phyloP scores from a whole-genome alignment of 2,888 invertebrate genomes.

The Nomada ferruginata region DNA sequence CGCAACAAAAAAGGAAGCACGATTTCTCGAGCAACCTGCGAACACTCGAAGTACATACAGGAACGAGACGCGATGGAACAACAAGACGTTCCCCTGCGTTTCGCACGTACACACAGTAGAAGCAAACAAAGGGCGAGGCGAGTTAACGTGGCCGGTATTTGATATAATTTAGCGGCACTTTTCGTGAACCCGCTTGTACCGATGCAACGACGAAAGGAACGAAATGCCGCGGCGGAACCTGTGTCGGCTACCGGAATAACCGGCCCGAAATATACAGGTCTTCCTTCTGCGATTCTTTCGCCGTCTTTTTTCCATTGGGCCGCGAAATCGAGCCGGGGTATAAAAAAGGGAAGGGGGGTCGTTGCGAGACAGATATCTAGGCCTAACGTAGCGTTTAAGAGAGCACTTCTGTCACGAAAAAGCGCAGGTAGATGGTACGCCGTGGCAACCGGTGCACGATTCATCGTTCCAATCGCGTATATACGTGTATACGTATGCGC shows the following conservation, averaged over 20 bases:
- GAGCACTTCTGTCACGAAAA: slow-evolving; percentile 44
- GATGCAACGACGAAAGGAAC: slow-evolving; percentile 37
- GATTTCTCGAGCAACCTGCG: slow-evolving; percentile 70
- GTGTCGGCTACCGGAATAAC: slow-evolving; percentile 74
- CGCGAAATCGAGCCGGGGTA: slow-evolving; percentile 6
- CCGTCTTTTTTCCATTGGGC: slow-evolving; percentile 28
- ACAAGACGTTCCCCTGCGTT: slow-evolving; percentile 39
- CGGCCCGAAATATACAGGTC: slow-evolving; percentile 68
- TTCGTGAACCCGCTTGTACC: slow-evolving; percentile 15
- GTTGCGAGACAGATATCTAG: slow-evolving; percentile 41
- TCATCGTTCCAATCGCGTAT: slow-evolving; percentile 46
- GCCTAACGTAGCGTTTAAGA: slow-evolving; percentile 56
- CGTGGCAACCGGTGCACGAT: slow-evolving; percentile 69
- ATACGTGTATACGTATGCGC: background rate
- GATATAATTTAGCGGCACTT: slow-evolving; percentile 52
- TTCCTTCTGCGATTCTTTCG: slow-evolving; percentile 38
- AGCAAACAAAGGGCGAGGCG: slow-evolving; percentile 57
- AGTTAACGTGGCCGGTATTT: slow-evolving; percentile 67
- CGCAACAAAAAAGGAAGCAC: slow-evolving; percentile 48
- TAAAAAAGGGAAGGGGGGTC: slow-evolving; percentile 30
- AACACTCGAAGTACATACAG: slow-evolving; percentile 65
- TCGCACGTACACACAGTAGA: slow-evolving; percentile 55
- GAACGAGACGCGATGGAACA: slow-evolving; percentile 29
- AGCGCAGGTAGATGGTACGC: slow-evolving; percentile 67
- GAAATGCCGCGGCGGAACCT: slow-evolving; percentile 67